Evolutionary conservation across 2,888 invertebrate species (phyloP), one percentile per base, ranked within the genome.

Genomic region (Busseola fusca): DNA sequence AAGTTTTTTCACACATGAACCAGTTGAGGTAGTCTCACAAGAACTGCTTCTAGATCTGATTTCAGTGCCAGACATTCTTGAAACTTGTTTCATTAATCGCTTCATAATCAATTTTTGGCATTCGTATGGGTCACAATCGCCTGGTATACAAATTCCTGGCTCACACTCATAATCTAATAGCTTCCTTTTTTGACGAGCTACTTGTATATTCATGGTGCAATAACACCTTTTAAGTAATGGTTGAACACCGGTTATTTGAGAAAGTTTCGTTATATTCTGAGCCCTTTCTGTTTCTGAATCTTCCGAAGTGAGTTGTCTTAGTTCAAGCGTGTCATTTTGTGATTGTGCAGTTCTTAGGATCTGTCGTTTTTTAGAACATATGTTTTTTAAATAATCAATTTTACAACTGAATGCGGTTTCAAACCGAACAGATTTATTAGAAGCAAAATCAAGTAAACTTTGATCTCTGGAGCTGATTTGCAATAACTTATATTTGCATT

Each of bases 201-300:
- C 54, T 68, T 87, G 85, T 59, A 89, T 73, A 75, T 90, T 90
- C 89, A 90, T 88, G 21, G 86, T 81, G 74, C 82, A 88, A 80
- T 85, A 87, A 78, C 83, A 80, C 21, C 78, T 81, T 57, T 78
- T 83, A 34, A 87, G 79, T 59, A 79, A 66, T 48, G 72, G 73
- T 58, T 69, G 70, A 50, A 85, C 25, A 50, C 84, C 85, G 16
- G 76, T 85, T 66, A 78, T 37, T 27, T 64, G 59, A 45, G 59
- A 34, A 45, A 65, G n/a, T 37, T 69, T 37, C 1, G 45, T 57
- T 45, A 54, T 6, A 63, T 58, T 62, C 21, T 66, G 40, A 16
- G 27, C 6, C 21, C 65, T 42, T 59, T 42, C n/a, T 21, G 37
- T 30, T 63, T 69, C 25, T 42, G n/a, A 56, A 60, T 62, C 72